Evolutionary conservation across 2,113 vertebrate genomes (phyloP), one percentile per base, ranked within the genome.

Genomic region (Mungos mungo): DNA sequence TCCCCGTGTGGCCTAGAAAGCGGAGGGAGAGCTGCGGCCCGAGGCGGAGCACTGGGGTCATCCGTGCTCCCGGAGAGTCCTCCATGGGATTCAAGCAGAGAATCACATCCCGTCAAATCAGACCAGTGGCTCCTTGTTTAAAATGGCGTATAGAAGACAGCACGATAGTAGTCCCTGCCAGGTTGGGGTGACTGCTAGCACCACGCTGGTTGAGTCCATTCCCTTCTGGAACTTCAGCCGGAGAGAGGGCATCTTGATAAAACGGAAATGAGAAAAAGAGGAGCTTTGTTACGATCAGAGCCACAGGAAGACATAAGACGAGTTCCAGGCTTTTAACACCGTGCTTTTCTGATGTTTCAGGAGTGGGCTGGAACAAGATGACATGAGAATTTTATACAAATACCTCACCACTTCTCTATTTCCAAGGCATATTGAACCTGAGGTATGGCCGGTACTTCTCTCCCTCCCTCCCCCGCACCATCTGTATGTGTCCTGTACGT

Each of bases 331-430:
- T 33, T 90, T 90, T 93, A 87, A 96, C 91, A 2, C 23, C 10
- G 0, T 69, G 13, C 33, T 47, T 96, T 88, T 96, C 38, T 35
- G 14, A 27, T 95, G 33, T 98, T 98, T 74, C 94, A 99, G 99
- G 99, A 99, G 99, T 92, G 99, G 99, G 93, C 97, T 99, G 96
- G 99, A 99, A 95, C 99, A 99, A 98, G 99, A 99, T 2, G 99
- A 99, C 98, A 99, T 99, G 99, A 99, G 99, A 97, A 99, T 99
- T 98, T 97, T 99, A 92, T 99, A 99, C 98, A 99, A 99, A 97
- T 99, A 99, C 98, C 99, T 99, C 98, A 99, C 99, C 0, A 99
- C 99, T 4, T 99, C 99, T 0, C 99, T 99, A 81, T 99, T 99
- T 98, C 99, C 99, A 71, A 99, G 99, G 96, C 99, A 99, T 96